Percentiles rank a stretch among this genome's conserved stretches.
These are phyloP conservation scores for Halotydeus destructor DNA, from an alignment of 1,140 invertebrate genomes.

Conservation along the genomic window DNA sequence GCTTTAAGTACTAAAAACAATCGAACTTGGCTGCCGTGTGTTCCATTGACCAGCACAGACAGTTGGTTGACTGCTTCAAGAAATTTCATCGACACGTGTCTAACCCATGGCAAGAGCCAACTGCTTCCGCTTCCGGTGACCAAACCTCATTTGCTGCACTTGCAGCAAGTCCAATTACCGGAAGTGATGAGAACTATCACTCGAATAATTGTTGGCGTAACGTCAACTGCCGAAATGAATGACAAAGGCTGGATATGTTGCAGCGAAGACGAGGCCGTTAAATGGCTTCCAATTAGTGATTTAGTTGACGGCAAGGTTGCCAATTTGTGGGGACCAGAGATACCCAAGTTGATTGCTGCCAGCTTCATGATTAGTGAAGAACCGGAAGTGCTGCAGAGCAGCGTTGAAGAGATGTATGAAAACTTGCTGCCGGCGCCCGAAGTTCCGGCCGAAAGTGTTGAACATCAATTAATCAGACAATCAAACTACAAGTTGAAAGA, in stretches of 20 bases:
- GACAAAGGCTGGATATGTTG: slow-evolving; percentile 3
- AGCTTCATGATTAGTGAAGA: too few relatives aligned
- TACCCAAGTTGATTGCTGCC: too few relatives aligned
- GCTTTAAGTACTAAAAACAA: background rate
- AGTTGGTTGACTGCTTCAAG: slow-evolving; percentile 7
- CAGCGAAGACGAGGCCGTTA: slow-evolving; percentile 5
- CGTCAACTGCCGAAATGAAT: background rate
- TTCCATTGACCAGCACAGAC: slow-evolving; percentile 4
- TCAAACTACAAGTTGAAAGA: too few relatives aligned
- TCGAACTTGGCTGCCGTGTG: slow-evolving; percentile 9
- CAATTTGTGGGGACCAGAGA: slow-evolving; percentile 10
- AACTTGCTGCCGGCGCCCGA: too few relatives aligned
- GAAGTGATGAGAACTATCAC: slow-evolving; percentile 6
- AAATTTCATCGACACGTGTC: slow-evolving; percentile 2
- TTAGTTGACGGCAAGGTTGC: slow-evolving; percentile 4
- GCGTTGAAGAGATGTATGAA: too few relatives aligned
- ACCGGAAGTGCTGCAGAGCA: too few relatives aligned
- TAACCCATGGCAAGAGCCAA: slow-evolving; percentile 3
- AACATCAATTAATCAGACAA: too few relatives aligned
- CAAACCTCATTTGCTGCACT: background rate
- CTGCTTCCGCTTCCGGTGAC: slow-evolving; percentile 2
- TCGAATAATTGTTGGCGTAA: slow-evolving; percentile 3
- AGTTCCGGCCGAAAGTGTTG: too few relatives aligned
- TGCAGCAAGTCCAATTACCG: slow-evolving; percentile 12
- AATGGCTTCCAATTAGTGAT: slow-evolving; percentile 6